Base-by-base conservation (phyloP, 1,140 invertebrate genomes). In the Rhopalosiphum padi region DNA sequence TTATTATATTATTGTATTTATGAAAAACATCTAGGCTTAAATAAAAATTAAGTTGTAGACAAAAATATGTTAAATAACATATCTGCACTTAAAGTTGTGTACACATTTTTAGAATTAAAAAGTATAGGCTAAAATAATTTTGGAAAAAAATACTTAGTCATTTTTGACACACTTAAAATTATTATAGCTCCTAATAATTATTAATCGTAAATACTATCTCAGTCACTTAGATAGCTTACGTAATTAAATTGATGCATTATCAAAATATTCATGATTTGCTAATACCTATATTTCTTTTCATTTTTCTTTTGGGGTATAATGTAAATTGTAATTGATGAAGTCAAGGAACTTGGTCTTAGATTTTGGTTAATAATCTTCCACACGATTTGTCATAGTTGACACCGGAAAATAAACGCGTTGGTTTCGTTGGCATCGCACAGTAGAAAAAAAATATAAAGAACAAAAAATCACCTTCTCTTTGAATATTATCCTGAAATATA, bases 331-430 rank as follows among this genome's bases (percentile, higher is more conserved):
- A 92, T 92, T 92, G 91, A 85, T 86, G 91, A 93, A 60, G 82
- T 93, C 82, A 93, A 93, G 82, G 91, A 86, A 93, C 91, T 55
- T 86, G 48, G n/a, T 46, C n/a, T 37, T 91, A 91, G 77, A 85
- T 85, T 51, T 53, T 37, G 82, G 77, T 93, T 93, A 93, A 86
- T 86, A 55, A 86, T 86, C 77, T 35, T 86, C 82, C 48, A 93
- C 35, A 93, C 91, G 91, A 93, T 93, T 93, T 93, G 91, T 93
- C 91, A 93, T 93, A 93, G 91, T 93, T 93, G 91, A 93, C 91
- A 93, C 91, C 91, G 91, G 91, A 86, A 93, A 93, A 93, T 93
- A 93, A 68, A 51, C 91, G 48, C 91, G 48, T 82, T 35, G 89
- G 55, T 90, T 68, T 90, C 89, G 18, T 90, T 60, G 23, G 89